Conservation (phyloP, 2,113 vertebrate species). For the Phrynocephalus versicolor region DNA sequence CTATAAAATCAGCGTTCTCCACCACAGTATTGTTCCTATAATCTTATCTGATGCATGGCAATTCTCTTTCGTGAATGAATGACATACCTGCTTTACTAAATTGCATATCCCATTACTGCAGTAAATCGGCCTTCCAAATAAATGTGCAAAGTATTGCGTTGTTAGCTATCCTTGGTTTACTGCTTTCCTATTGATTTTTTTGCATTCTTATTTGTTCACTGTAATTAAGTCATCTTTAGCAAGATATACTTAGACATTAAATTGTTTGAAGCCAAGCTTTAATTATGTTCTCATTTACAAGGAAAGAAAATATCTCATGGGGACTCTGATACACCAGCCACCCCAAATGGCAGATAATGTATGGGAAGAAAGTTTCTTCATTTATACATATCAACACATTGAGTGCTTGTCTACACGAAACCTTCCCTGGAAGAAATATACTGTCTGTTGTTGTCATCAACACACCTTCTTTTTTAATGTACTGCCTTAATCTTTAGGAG, state of each 20-base stretch:
- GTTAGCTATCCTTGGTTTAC: not conserved
- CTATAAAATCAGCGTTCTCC: conserved; percentile 10
- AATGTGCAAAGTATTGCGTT: not conserved
- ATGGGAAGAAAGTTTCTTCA: conserved; percentile 34
- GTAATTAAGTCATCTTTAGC: conserved; percentile 13
- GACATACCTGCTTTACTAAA: not conserved
- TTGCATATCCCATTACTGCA: not conserved
- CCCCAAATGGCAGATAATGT: conserved; percentile 42
- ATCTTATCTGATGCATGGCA: not conserved
- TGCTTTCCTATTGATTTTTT: not conserved
- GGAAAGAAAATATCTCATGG: conserved; percentile 41
- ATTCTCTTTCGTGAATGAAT: not conserved
- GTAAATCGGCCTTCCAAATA: not conserved
- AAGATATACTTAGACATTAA: conserved; percentile 34
- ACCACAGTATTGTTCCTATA: conserved; percentile 5
- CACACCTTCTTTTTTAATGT: not conserved
- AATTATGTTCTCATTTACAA: conserved; percentile 56
- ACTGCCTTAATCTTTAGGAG: not conserved
- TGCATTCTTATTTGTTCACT: not conserved
- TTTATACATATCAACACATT: conserved; percentile 24
- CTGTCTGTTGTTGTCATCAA: not conserved
- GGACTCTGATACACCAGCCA: not conserved
- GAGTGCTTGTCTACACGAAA: not conserved
- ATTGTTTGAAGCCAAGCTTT: conserved; percentile 43
- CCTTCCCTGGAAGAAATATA: not conserved